These are phyloP conservation scores for Muntiacus reevesi DNA, from an alignment of 2,113 vertebrate genomes.

Conservation along the genomic window DNA sequence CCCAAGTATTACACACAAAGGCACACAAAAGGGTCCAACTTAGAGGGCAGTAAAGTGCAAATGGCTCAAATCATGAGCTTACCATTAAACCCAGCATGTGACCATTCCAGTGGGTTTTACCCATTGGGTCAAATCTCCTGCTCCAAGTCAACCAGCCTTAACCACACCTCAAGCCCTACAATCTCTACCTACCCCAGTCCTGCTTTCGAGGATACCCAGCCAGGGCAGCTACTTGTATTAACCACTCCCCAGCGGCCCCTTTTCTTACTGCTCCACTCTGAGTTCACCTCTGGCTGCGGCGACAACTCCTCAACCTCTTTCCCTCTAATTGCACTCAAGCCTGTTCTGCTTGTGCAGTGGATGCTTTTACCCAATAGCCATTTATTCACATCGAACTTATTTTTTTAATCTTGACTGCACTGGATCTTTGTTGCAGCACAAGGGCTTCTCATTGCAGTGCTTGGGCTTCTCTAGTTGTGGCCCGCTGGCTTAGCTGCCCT, in stretches of 20 bases:
- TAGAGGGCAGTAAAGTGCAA: not conserved
- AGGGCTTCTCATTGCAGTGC: not conserved
- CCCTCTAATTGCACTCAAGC: not conserved
- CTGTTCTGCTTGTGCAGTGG: not conserved
- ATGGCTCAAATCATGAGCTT: not conserved
- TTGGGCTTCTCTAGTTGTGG: not conserved
- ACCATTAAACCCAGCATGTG: not conserved
- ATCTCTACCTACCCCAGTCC: no score
- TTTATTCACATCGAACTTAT: not conserved
- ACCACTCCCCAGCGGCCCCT: not conserved
- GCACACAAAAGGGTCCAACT: not conserved
- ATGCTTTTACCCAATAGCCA: not conserved
- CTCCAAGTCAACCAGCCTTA: not conserved
- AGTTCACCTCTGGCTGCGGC: not conserved
- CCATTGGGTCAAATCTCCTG: not conserved
- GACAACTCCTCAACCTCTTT: not conserved
- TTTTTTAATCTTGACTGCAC: not conserved
- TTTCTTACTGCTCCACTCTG: not conserved
- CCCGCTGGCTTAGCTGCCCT: not conserved
- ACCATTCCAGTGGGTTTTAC: not conserved
- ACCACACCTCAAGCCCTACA: not conserved
- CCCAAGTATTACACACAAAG: not conserved
- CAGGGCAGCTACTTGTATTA: not conserved
- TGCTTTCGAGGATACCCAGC: not conserved
- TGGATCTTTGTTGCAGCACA: not conserved